A percentile compares a stretch with the other conserved stretches of the same genome.
These are phyloP conservation scores for Cottus gobio DNA, from an alignment of 2,113 vertebrate genomes.

Conservation along the genomic window DNA sequence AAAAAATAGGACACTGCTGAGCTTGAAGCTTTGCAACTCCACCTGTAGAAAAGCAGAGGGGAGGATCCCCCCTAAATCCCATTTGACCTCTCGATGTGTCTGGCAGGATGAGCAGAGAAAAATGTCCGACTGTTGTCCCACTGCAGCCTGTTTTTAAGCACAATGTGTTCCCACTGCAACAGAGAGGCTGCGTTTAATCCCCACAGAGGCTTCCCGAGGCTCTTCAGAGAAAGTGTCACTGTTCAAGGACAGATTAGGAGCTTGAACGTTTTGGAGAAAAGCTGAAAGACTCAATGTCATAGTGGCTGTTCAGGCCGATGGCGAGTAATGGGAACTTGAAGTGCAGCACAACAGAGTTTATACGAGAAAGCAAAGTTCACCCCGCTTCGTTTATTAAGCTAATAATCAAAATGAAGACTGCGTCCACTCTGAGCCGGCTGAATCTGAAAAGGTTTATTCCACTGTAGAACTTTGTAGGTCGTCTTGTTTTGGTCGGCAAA, in stretches of 20 bases:
- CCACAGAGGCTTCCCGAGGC: too few species aligned
- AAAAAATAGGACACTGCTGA: slow-evolving; percentile 32
- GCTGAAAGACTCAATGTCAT: neutral
- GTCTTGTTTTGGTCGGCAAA: neutral
- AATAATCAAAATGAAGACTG: neutral
- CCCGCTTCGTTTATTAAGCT: neutral
- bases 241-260: slow-evolving; percentile 33
- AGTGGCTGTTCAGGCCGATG: neutral
- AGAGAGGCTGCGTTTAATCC: too few species aligned
- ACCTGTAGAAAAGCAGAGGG: slow-evolving; percentile 48
- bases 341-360: neutral
- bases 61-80: slow-evolving; percentile 27
- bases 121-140: too few species aligned
- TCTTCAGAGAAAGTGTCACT: slow-evolving; percentile 16
- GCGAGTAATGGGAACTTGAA: too few species aligned
- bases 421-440: neutral
- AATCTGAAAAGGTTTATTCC: neutral
- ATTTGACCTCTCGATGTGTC: neutral
- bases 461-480: neutral
- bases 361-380: neutral
- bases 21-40: slow-evolving; percentile 1
- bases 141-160: too few species aligned
- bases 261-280: slow-evolving; percentile 12
- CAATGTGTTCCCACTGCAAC: too few species aligned
- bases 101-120: neutral